Evolutionary conservation across 1,140 invertebrate genomes (phyloP).

Genomic region (Papilio polytes): DNA sequence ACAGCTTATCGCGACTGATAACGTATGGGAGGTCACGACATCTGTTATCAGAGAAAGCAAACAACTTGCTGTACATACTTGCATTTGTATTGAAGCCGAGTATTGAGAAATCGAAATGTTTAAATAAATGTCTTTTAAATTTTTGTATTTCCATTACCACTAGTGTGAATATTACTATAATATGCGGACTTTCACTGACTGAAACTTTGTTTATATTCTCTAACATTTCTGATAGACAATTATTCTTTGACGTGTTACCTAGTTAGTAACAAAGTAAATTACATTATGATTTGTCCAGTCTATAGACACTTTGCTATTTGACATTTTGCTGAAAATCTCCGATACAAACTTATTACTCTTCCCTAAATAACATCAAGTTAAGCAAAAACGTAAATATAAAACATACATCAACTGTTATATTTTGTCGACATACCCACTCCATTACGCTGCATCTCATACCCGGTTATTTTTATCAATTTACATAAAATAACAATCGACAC

Average conservation of each 20-base stretch:
- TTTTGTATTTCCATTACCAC: not conserved
- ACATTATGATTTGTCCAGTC: too few relatives aligned
- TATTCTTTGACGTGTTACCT: too few relatives aligned
- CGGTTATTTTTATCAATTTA: conserved; percentile 13
- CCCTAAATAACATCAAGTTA: not conserved
- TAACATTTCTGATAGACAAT: too few relatives aligned
- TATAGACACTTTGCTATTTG: too few relatives aligned
- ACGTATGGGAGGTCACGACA: conserved; percentile 50
- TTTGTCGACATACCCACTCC: not conserved
- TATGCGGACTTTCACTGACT: too few relatives aligned
- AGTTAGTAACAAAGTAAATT: too few relatives aligned
- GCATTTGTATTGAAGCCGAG: not conserved
- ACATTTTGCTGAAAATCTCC: too few relatives aligned
- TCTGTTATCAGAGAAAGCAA: conserved; percentile 39
- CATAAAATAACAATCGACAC: conserved; percentile 27
- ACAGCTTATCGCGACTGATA: conserved; percentile 48
- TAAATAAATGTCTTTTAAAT: not conserved
- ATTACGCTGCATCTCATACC: not conserved
- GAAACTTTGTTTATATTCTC: too few relatives aligned
- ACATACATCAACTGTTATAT: not conserved
- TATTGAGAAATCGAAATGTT: not conserved
- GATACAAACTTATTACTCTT: not conserved
- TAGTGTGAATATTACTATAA: too few relatives aligned
- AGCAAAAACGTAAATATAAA: not conserved
- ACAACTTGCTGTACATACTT: conserved; percentile 5